Conservation (phyloP, 2,888 invertebrate genomes). For the Phrixothrix hirtus region DNA sequence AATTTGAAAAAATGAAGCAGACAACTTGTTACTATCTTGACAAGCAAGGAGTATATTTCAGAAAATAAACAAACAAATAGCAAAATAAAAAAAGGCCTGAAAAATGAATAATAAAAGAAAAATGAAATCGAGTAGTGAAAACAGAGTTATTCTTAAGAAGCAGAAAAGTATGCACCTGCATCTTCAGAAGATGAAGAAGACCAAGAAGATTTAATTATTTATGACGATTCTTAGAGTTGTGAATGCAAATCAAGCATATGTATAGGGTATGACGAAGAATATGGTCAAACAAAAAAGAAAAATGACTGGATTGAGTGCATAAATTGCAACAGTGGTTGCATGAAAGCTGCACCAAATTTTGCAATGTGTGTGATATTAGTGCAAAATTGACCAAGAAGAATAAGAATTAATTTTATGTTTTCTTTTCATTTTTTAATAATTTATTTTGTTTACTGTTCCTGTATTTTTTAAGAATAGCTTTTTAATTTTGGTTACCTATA, state of each 20-base stretch:
- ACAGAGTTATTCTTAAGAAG: too few species aligned
- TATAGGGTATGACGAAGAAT: neutral
- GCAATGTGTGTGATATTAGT: neutral
- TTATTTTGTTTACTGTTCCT: too few species aligned
- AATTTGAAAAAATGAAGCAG: neutral
- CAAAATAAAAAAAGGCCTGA: neutral
- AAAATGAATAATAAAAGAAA: neutral
- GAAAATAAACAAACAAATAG: neutral
- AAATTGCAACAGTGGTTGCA: neutral
- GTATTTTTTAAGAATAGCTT: too few species aligned
- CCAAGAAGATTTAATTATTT: neutral
- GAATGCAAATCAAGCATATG: neutral
- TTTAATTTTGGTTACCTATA: too few species aligned
- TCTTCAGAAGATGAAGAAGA: neutral
- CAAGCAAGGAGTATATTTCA: conserved; percentile 3
- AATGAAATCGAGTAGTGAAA: too few species aligned
- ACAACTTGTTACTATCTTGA: conserved; percentile 7
- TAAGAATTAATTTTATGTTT: neutral
- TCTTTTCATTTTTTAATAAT: neutral
- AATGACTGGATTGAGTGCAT: neutral
- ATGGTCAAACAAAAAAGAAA: neutral
- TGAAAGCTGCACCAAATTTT: neutral
- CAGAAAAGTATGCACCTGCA: neutral
- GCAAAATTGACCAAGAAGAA: neutral
- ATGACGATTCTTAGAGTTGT: neutral